phyloP scores from a whole-genome alignment of 2,113 vertebrate genomes.

The Micronycteris hirsuta region DNA sequence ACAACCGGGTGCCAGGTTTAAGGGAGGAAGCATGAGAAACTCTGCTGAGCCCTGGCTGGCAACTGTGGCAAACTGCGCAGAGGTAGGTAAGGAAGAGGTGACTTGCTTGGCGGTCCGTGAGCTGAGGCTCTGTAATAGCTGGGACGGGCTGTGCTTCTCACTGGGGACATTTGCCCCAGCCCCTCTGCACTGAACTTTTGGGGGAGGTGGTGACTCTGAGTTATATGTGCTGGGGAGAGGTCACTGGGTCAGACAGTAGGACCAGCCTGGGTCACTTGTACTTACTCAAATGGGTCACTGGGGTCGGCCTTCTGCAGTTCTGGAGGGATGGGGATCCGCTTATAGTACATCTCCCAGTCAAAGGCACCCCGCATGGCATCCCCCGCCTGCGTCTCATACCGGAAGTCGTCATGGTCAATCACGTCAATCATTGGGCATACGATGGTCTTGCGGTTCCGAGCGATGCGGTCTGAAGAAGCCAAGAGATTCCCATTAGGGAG shows the following conservation, averaged over 20 bases:
- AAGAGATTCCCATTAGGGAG: slow-evolving; percentile 57
- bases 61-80: neutral
- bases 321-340: slow-evolving; percentile 95
- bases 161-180: neutral
- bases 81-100: neutral
- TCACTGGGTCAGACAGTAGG: slow-evolving; percentile 1
- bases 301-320: slow-evolving; percentile 91
- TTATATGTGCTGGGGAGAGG: neutral
- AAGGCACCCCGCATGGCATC: slow-evolving; percentile 98
- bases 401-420: slow-evolving; percentile 97
- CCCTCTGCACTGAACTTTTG: neutral
- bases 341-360: slow-evolving; percentile 99
- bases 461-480: slow-evolving; percentile 90
- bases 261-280: slow-evolving; percentile 12
- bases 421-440: slow-evolving; percentile 99
- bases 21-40: neutral
- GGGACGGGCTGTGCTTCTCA: neutral
- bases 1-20: neutral
- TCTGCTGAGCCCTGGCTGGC: rapidly evolving
- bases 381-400: slow-evolving; percentile 95
- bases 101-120: neutral
- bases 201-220: neutral
- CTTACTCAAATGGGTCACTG: slow-evolving; percentile 98
- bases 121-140: neutral
- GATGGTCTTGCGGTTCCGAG: slow-evolving; percentile 93